Conservation (phyloP, 2,888 invertebrate genomes). For the Papilio elwesi region DNA sequence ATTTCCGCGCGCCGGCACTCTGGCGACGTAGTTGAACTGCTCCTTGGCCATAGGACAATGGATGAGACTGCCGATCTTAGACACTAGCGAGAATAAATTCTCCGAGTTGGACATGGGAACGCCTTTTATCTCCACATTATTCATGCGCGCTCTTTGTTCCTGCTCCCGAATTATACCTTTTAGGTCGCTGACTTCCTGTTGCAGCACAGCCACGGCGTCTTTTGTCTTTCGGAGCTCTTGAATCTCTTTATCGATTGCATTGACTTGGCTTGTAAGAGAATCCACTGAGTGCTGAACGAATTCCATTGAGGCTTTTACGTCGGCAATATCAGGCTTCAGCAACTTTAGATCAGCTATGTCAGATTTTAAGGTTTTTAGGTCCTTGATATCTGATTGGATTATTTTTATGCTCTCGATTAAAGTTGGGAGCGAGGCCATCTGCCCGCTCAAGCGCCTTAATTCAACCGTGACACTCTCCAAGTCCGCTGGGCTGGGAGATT, state of each 20-base stretch:
- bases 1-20: conserved; percentile 21
- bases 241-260: conserved; percentile 25
- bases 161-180: conserved; percentile 5
- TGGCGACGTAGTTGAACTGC: too few relatives aligned
- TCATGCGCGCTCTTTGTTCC: conserved; percentile 38
- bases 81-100: too few relatives aligned
- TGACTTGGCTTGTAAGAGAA: conserved; percentile 2
- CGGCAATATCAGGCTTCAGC: not conserved
- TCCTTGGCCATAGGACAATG: too few relatives aligned
- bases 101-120: too few relatives aligned
- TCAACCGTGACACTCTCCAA: conserved; percentile 27
- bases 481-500: not conserved
- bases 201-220: conserved; percentile 19
- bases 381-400: conserved; percentile 24
- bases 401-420: conserved; percentile 27
- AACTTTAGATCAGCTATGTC: conserved; percentile 16
- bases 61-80: too few relatives aligned
- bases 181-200: conserved; percentile 13
- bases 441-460: conserved; percentile 13
- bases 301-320: conserved; percentile 21
- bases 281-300: conserved; percentile 25
- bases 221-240: conserved; percentile 11
- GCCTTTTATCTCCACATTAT: conserved; percentile 42
- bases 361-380: conserved; percentile 6
- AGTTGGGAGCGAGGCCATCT: conserved; percentile 30